Conservation (phyloP, 2,113 vertebrate genomes). For the Stigmatopora argus region DNA sequence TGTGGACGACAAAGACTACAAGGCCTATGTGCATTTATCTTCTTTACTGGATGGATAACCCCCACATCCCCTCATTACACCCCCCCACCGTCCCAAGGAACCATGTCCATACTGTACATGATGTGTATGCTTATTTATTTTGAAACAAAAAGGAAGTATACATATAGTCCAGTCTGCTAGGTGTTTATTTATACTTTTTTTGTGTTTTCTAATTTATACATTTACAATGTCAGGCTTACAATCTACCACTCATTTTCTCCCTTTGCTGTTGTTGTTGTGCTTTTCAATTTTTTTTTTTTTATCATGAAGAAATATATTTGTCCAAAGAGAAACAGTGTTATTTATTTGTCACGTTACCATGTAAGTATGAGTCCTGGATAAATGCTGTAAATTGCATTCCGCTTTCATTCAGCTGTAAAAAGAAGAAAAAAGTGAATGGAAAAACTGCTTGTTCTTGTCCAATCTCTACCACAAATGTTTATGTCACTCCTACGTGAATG, state of each 20-base stretch:
- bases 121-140: constrained; percentile 99
- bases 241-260: constrained; percentile 71
- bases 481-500: constrained; percentile 78
- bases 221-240: constrained; percentile 95
- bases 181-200: constrained; percentile 99
- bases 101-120: constrained; percentile 98
- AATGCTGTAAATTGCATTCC: constrained; percentile 93
- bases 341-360: constrained; percentile 96
- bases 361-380: constrained; percentile 86
- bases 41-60: constrained; percentile 96
- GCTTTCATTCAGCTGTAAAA: constrained; percentile 85
- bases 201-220: constrained; percentile 99
- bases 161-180: constrained; percentile 97
- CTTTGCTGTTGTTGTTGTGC: constrained; percentile 41
- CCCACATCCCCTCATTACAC: constrained; percentile 56
- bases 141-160: constrained; percentile 90
- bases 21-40: constrained; percentile 90
- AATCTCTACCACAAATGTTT: constrained; percentile 78
- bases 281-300: constrained; percentile 48
- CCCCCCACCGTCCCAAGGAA: constrained; percentile 73
- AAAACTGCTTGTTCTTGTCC: constrained; percentile 76
- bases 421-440: constrained; percentile 18
- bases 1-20: constrained; percentile 96
- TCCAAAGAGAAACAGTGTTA: constrained; percentile 99
- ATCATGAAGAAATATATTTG: constrained; percentile 96